Conservation (phyloP, 2,797 vertebrate genomes). For the Myotis planiceps region DNA sequence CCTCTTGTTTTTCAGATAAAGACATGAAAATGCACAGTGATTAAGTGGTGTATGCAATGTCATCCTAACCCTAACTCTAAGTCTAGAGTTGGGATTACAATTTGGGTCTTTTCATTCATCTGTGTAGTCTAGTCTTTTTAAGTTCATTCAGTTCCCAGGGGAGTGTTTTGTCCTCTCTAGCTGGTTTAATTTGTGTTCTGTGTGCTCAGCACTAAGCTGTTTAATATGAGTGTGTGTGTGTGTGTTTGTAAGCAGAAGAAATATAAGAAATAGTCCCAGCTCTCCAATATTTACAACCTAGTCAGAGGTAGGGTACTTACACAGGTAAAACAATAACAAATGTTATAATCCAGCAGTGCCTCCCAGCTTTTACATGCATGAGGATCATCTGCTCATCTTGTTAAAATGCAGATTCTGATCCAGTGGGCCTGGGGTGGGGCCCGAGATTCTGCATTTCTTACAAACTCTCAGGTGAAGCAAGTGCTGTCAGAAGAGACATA, state of each 20-base stretch:
- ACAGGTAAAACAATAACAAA: neutral
- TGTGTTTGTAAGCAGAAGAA: neutral
- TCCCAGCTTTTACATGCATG: neutral
- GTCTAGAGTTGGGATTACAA: neutral
- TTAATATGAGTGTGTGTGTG: neutral
- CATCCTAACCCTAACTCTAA: neutral
- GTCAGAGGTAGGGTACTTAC: neutral
- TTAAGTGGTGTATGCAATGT: neutral
- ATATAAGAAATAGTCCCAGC: neutral
- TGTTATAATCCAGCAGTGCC: neutral
- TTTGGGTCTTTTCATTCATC: neutral
- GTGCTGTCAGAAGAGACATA: neutral
- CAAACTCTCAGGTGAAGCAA: neutral
- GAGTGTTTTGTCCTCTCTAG: neutral
- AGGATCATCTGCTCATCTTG: neutral
- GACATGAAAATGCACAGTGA: neutral
- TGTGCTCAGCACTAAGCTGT: neutral
- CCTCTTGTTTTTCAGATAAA: conserved; percentile 24
- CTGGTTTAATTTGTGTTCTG: neutral
- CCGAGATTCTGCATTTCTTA: neutral
- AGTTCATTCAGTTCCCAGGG: neutral
- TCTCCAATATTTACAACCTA: neutral
- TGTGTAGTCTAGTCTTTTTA: neutral
- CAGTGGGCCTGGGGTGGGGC: neutral
- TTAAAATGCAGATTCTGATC: neutral